phyloP scores from a whole-genome alignment of 2,888 invertebrate genomes.

The Terebella lapidaria region DNA sequence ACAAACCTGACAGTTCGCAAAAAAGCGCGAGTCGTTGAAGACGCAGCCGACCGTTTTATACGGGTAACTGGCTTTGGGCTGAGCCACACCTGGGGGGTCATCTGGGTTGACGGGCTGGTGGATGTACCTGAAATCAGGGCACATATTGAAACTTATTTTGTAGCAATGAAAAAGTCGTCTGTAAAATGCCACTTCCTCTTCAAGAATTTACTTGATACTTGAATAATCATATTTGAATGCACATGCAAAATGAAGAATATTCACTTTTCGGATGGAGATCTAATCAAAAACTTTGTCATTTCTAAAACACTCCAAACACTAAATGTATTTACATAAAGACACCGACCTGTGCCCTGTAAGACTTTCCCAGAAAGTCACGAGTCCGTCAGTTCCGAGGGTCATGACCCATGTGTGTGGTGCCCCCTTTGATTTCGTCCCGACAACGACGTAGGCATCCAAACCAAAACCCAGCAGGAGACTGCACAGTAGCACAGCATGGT shows the following conservation, averaged over 20 bases:
- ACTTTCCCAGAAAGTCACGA: conserved; percentile 53
- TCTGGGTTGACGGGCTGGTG: conserved; percentile 46
- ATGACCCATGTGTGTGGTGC: conserved; percentile 52
- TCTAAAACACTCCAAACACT: no score
- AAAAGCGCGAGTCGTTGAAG: conserved; percentile 51
- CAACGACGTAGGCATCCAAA: conserved; percentile 52
- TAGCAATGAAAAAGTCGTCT: no score
- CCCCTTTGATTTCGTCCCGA: conserved; percentile 48
- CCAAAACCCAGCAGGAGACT: conserved; percentile 52
- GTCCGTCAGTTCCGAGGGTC: conserved; percentile 44
- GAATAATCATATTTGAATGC: no score
- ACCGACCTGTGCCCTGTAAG: conserved; percentile 49
- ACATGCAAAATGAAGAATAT: no score
- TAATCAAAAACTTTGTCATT: no score
- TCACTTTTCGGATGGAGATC: no score
- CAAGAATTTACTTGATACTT: no score
- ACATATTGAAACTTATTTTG: no score
- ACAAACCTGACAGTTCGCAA: conserved; percentile 51
- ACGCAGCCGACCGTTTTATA: conserved; percentile 53
- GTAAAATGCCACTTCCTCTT: no score
- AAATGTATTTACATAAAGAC: no score
- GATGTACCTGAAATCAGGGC: conserved; percentile 35
- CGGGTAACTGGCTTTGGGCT: conserved; percentile 43
- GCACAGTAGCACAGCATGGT: conserved; percentile 51
- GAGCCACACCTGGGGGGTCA: conserved; percentile 42